Conservation (phyloP, 2,113 vertebrate species). For the Patagioenas fasciata region DNA sequence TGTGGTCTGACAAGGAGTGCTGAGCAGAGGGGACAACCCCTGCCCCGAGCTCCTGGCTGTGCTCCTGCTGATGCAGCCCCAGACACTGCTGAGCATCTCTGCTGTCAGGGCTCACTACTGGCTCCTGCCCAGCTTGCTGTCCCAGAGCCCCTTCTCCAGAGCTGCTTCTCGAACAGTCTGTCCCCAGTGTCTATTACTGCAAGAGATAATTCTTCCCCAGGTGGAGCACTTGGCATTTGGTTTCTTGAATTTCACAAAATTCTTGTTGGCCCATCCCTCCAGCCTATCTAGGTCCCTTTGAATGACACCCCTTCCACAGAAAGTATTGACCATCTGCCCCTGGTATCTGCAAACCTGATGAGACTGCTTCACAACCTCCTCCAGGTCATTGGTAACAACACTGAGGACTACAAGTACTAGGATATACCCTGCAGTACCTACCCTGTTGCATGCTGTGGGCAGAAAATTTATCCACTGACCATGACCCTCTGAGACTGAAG, state of each 20-base stretch:
- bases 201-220: not conserved
- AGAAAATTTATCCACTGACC: not conserved
- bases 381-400: not conserved
- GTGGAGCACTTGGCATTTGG: not conserved
- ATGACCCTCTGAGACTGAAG: not conserved
- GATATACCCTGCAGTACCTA: not conserved
- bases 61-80: not conserved
- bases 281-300: too few relatives aligned
- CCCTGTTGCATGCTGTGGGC: not conserved
- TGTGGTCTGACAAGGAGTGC: rapidly evolving
- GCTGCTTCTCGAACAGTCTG: not conserved
- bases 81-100: rapidly evolving
- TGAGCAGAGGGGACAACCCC: not conserved
- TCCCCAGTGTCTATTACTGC: not conserved
- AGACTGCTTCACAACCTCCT: not conserved
- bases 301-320: not conserved
- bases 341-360: not conserved
- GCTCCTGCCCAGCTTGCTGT: not conserved
- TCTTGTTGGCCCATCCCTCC: not conserved
- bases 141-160: not conserved
- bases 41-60: rapidly evolving
- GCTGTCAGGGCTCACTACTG: not conserved
- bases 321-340: not conserved
- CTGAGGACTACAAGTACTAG: not conserved
- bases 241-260: not conserved